Evolutionary conservation across 2,113 vertebrate species (phyloP), one percentile per base, ranked within the genome.

Genomic region (Zapornia atra): DNA sequence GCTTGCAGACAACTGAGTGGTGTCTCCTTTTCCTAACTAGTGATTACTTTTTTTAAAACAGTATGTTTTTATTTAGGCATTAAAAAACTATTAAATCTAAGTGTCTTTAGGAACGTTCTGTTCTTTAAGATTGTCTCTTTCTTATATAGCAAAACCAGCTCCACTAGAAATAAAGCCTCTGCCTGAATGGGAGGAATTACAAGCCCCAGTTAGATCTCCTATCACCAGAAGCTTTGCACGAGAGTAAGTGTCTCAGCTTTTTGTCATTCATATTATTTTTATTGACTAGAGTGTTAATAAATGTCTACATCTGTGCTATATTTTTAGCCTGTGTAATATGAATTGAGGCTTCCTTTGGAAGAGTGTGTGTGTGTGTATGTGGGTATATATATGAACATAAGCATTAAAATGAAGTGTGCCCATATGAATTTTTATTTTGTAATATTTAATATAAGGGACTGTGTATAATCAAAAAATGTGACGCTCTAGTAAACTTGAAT

Each of bases 211-310:
- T 44, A 98, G 99, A 97, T 99, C 99, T 56, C 99, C 99, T 11
- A 99, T 99, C 97, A 99, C 99, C n/a, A 98, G 99, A 97, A 99
- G 99, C 92, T 99, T 99, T 94, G 98, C 99, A 93, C 98, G 99
- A 97, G 99, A 99, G 99, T 99, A 99, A 99, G 99, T 99, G 77
- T 97, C 87, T 73, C 60, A 44, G 19, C 44, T 88, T 86, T 82
- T 84, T 22, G 17, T 91, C 57, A 15, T 89, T 92, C 12, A 2
- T 50, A 72, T 15, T 8, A 33, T 24, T 88, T 95, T 86, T 2
- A 4, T 71, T 88, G 68, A 57, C 22, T 33, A 21, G 29, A 44
- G 33, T 69, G 53, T 82, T 86, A 75, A 65, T 73, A 77, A 33
- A 82, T 76, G 9, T 69, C 40, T 31, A 66, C 22, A 33, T 83